Conservation (phyloP, 2,113 vertebrate genomes). For the Platycercus adscitus region DNA sequence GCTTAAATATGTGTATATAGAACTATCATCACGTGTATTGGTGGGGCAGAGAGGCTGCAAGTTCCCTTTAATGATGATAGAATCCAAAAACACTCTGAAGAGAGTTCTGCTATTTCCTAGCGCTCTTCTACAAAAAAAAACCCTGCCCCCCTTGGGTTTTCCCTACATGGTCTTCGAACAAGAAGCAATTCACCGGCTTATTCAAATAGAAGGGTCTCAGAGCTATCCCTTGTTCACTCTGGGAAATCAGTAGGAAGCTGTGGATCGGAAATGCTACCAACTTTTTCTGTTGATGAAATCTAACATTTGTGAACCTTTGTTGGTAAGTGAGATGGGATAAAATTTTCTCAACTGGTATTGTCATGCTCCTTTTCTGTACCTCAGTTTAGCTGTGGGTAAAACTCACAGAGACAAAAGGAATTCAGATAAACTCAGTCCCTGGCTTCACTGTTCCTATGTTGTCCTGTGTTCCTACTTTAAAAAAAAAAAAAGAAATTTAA, state of each 20-base stretch:
- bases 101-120: background rate
- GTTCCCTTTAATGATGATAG: background rate
- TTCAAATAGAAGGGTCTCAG: background rate
- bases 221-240: background rate
- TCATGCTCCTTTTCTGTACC: background rate
- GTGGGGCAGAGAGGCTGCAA: background rate
- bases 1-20: conserved; percentile 13
- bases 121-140: background rate
- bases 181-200: background rate
- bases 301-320: background rate
- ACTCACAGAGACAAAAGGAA: background rate
- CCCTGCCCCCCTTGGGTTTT: background rate
- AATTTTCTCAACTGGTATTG: background rate
- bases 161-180: background rate
- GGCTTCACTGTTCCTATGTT: background rate
- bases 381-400: background rate
- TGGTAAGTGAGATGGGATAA: background rate
- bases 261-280: background rate
- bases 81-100: background rate
- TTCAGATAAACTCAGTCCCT: background rate
- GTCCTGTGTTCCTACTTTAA: background rate
- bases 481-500: background rate
- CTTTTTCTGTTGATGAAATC: background rate
- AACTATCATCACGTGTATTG: background rate
- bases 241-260: background rate